Evolutionary conservation across 1,140 invertebrate species (phyloP), one percentile per base, ranked within the genome.

Genomic region (Aporrectodea caliginosa): DNA sequence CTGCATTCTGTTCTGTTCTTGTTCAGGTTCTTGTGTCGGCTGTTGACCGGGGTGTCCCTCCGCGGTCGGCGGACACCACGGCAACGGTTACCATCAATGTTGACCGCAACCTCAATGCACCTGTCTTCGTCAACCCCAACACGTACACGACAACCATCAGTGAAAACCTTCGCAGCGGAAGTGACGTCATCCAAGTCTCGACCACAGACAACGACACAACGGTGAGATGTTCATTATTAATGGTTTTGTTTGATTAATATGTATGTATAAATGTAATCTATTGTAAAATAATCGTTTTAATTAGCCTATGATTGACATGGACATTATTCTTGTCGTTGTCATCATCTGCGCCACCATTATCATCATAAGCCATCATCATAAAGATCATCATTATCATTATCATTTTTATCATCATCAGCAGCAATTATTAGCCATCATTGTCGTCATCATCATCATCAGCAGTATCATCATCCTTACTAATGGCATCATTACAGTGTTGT

Each of bases 21-120:
- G n/a, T n/a, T n/a, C n/a, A 84, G 82, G 74, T 85, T 27, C 79
- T 78, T 16, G 80, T 85, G 2, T 35, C 79, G 30, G 80, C 83
- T 2, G 72, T 70, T 69, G 84, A 86, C 81, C 75, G 72, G n/a
- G 84, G 82, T 29, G 30, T 77, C 30, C 82, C 84, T 6, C 77
- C 31, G 29, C 73, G 74, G 2, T 73, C 75, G 6, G 69, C 82
- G 14, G 16, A 43, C 33, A 58, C 1, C 29, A 82, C 81, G n/a
- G 84, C 83, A 43, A 75, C 77, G 16, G 82, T 86, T 1, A 81
- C 73, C 14, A 78, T 86, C 0, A 84, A 76, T 35, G 79, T 86
- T 14, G 58, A 71, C 1, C 81, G 85, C 30, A 86, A 86, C 70
- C n/a, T 70, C 31, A 68, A 81, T n/a, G 73, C 83, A 58, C 85